Evolutionary conservation across 2,113 vertebrate species (phyloP), one percentile per base, ranked within the genome.

Genomic region (Rhinoderma darwinii): DNA sequence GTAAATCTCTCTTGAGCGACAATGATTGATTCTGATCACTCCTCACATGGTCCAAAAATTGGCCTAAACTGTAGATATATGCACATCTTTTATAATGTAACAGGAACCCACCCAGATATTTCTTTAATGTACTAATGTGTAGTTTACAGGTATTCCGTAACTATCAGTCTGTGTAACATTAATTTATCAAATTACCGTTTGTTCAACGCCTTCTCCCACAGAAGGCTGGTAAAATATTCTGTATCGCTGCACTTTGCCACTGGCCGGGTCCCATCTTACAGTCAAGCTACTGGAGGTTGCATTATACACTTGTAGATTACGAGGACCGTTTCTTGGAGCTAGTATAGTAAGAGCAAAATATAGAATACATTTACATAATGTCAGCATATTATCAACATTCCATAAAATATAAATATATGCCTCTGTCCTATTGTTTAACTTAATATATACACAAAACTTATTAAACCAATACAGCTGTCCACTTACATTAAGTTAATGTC

Each of bases 281-380:
- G 96, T 94, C 90, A 99, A 90, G 47, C 96, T 92, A 88, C 94
- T 94, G 27, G 95, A 95, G 73, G 97, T 97, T 86, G 96, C 96
- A 30, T 99, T 99, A 89, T 96, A 96, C 9, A 99, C 96, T 85
- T 95, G 95, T 85, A 99, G 91, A 90, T 98, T 98, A 39, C 94
- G 92, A 30, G 98, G 98, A 4, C 96, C 95, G 86, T 93, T 96
- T 25, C 91, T 94, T 39, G 92, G 92, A 84, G 94, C 98, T 99
- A 91, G 81, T 39, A 41, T 25, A 39, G 20, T 22, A 41, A 72
- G 4, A 88, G 84, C 66, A 10, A 54, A 43, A 59, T 30, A 72
- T 15, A 5, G 6, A 39, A 8, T 54, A 25, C 27, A 41, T 61
- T 61, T 9, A 27, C 3, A 54, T n/a, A n/a, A n/a, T n/a, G n/a